Base-by-base conservation (phyloP, 2,888 invertebrate genomes). In the Euphydryas editha region DNA sequence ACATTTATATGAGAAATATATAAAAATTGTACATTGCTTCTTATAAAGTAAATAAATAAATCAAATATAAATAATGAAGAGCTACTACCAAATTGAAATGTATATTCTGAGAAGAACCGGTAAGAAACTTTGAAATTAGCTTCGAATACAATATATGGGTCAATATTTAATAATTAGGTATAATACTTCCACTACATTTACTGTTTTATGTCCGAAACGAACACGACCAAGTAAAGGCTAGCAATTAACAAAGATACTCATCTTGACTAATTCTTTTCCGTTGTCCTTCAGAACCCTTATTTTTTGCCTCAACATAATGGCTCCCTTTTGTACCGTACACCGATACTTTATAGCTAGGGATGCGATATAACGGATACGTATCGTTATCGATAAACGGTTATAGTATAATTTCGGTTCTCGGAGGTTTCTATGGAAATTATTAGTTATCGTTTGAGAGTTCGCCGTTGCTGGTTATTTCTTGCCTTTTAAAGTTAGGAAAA, bases 231-330 rank as follows among this genome's bases (percentile, higher is more conserved):
- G 49, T 62, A 64, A 54, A 64, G 36, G 54, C 36, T 5, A 67
- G 64, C 66, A 70, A 72, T 72, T 70, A 72, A 62, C 49, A 18
- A 56, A 60, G 72, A 70, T 72, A 72, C 51, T 58, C 58, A 70
- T 69, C 67, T 49, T 61, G 58, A 42, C 68, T 70, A 65, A 70
- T 70, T 70, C 54, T 36, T 54, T 54, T 63, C 54, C 51, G 59
- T 57, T 46, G 64, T 71, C 62, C 58, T 67, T 65, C 51, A 59
- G 47, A 70, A 70, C 57, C 69, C 67, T 69, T 65, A 68, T 79
- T 79, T 78, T 76, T 77, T 77, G 74, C 70, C 69, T 69, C 67
- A 72, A 68, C 70, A 78, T 78, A 79, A 80, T 75, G 66, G 75
- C 54, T 63, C 73, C 74, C 76, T 75, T 77, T 77, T 80, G 76